Evolutionary conservation across 1,140 invertebrate genomes (phyloP).

Genomic region (Thaumatotibia leucotreta): DNA sequence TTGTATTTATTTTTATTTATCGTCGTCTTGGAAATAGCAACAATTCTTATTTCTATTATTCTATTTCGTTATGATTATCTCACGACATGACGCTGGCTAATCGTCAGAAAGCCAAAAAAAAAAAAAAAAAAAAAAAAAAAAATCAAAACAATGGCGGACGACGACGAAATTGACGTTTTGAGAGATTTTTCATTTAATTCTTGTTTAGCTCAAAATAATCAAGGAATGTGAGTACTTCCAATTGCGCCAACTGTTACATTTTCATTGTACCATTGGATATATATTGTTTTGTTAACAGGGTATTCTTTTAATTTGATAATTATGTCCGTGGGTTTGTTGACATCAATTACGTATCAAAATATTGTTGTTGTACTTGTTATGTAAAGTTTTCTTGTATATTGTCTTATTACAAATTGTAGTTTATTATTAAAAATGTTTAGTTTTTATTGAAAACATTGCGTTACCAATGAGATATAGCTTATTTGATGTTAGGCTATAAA

Average conservation of each 20-base stretch:
- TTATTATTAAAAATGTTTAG: too few relatives aligned
- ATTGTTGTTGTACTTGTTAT: constrained; percentile 8
- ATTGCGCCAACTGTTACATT: neutral
- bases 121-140: constrained; percentile 24
- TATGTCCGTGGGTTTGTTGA: constrained; percentile 13
- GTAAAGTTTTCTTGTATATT: neutral
- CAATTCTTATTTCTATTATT: too few relatives aligned
- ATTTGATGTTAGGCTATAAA: too few relatives aligned
- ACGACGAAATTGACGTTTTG: constrained; percentile 74
- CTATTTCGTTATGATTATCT: too few relatives aligned
- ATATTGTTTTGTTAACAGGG: neutral
- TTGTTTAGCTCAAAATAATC: constrained; percentile 67
- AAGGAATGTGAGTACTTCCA: constrained; percentile 62
- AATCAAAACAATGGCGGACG: constrained; percentile 56
- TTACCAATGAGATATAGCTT: too few relatives aligned
- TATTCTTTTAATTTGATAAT: neutral
- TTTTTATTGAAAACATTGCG: too few relatives aligned
- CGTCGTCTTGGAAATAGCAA: too few relatives aligned
- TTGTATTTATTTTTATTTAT: too few relatives aligned
- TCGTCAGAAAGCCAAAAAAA: too few relatives aligned
- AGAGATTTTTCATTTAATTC: constrained; percentile 75
- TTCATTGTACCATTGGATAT: neutral
- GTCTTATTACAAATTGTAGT: neutral
- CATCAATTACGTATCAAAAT: neutral
- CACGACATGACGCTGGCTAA: too few relatives aligned